phyloP scores from a whole-genome alignment of 2,888 invertebrate species.

The Acleris cristana region DNA sequence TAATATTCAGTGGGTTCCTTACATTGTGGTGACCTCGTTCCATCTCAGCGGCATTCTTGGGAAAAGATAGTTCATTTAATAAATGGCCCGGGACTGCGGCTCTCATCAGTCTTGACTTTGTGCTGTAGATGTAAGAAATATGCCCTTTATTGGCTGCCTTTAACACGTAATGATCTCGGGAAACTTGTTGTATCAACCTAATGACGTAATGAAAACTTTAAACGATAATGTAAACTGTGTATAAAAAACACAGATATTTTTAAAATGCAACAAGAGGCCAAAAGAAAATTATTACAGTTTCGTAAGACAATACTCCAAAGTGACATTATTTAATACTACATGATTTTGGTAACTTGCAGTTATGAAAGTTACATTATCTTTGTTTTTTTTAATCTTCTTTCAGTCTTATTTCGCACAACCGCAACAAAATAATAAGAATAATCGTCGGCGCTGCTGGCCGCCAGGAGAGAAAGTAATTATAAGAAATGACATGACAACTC shows the following conservation, averaged over 20 bases:
- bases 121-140: constrained; percentile 43
- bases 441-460: constrained; percentile 56
- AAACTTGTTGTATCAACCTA: background rate
- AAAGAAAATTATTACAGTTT: too few species aligned
- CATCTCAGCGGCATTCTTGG: constrained; percentile 44
- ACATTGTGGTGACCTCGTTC: constrained; percentile 44
- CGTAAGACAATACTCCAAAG: too few species aligned
- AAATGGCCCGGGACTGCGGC: constrained; percentile 57
- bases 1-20: constrained; percentile 50
- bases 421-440: constrained; percentile 70
- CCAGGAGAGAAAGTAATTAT: constrained; percentile 67
- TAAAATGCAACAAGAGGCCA: too few species aligned
- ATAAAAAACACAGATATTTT: too few species aligned
- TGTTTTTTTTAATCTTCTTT: constrained; percentile 6
- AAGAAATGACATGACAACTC: constrained; percentile 71
- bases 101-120: constrained; percentile 53
- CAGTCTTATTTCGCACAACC: background rate
- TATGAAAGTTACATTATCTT: background rate
- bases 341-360: too few species aligned
- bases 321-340: too few species aligned
- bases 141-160: constrained; percentile 32
- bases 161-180: constrained; percentile 17
- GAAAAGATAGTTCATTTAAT: constrained; percentile 66
- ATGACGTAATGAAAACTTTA: too few species aligned
- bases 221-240: too few species aligned